A percentile compares a stretch with the other conserved stretches of the same genome.
Conservation (phyloP, 2,888 invertebrate species). For the Andricus curvator region DNA sequence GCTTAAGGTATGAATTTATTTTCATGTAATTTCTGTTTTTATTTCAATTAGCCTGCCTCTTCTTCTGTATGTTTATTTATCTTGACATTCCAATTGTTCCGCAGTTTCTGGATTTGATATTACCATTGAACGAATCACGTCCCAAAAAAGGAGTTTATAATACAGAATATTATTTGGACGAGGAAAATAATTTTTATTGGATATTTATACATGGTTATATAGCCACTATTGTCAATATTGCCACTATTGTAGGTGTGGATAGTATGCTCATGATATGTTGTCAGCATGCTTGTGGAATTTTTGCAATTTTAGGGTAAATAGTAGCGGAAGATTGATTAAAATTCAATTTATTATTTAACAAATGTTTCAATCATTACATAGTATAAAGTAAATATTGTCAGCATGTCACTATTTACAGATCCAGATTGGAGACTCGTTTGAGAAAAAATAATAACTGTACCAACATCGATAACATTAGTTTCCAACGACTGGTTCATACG, state of each 20-base stretch:
- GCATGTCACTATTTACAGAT: conserved; percentile 2
- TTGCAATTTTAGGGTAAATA: conserved; percentile 10
- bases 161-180: not conserved
- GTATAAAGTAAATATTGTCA: too few species aligned
- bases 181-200: not conserved
- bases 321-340: too few species aligned
- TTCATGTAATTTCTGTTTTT: not conserved
- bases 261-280: not conserved
- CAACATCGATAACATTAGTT: not conserved
- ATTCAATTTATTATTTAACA: too few species aligned
- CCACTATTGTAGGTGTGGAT: not conserved
- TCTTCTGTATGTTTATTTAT: not conserved
- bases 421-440: not conserved
- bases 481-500: not conserved
- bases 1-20: not conserved
- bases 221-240: not conserved
- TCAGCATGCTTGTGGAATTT: conserved; percentile 14
- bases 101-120: not conserved
- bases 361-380: too few species aligned
- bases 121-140: not conserved
- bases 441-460: too few species aligned
- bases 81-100: not conserved
- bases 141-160: not conserved
- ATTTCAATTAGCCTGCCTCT: too few species aligned
- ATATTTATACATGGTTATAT: not conserved